Base-by-base conservation (phyloP, 2,888 invertebrate species). In the Chloroclysta siterata region DNA sequence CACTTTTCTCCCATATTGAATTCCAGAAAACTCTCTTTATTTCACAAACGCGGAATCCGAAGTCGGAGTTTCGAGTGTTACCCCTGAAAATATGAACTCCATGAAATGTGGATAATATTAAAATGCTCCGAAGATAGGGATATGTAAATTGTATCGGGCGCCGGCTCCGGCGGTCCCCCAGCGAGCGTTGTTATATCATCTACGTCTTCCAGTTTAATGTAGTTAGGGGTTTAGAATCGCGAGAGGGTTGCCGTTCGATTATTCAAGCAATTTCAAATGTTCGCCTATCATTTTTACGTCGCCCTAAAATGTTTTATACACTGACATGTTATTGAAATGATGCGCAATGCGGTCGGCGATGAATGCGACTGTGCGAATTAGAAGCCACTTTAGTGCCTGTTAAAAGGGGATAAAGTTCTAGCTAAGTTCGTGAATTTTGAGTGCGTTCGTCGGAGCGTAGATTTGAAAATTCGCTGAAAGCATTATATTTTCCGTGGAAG, bases 121-220 rank as follows among this genome's bases (percentile, higher is more conserved):
- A 72, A 72, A 72, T 67, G 68, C 68, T 61, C 64, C 53, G 66
- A 58, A 69, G 65, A 69, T 70, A 66, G 68, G 60, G 69, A 68
- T 71, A 72, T 71, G 72, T 71, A 72, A 72, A 72, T 69, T 65
- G 70, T 72, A 71, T 70, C 66, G 69, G 66, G 65, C 60, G 60
- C 8, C 60, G 64, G 65, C 62, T 53, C 2, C 59, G 50, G 53
- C 60, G 52, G 65, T 63, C 61, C 58, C n/a, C 68, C 59, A 59
- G 51, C 33, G 33, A 1, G 53, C 64, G 60, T 65, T 65, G 64
- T 65, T 63, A 63, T 68, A 70, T 59, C 70, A 66, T 70, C 68
- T 63, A 61, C 66, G 65, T 70, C 71, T 71, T 66, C 64, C 47
- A 69, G 62, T 64, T 70, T 70, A 69, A 72, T 70, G 68, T 70